A percentile compares a stretch with the other conserved stretches of the same genome.
These are phyloP conservation scores for Anguilla pacifica DNA, from an alignment of 2,797 vertebrate genomes.

Conservation along the genomic window DNA sequence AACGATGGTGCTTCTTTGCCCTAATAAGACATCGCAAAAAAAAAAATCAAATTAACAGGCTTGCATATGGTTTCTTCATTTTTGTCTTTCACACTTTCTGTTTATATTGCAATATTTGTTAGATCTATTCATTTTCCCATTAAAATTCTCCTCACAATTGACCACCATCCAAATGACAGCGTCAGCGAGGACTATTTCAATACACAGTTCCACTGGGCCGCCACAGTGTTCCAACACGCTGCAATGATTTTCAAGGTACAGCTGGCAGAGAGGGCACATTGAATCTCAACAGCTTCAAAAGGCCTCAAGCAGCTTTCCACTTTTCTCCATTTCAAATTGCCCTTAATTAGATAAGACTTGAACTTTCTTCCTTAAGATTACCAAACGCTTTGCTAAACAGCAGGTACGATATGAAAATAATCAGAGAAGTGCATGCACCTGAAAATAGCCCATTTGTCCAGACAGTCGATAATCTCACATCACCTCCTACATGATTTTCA, in stretches of 20 bases:
- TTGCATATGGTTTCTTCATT: neutral
- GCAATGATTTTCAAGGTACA: neutral
- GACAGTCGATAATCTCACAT: conserved; percentile 17
- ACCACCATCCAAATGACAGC: neutral
- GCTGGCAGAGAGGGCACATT: neutral
- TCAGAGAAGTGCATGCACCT: neutral
- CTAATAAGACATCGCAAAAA: conserved; percentile 59
- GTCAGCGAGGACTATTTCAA: neutral
- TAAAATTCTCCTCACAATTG: neutral
- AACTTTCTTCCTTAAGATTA: neutral
- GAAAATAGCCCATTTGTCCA: conserved; percentile 6
- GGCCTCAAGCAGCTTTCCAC: neutral
- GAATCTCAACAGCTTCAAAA: neutral
- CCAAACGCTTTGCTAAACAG: neutral
- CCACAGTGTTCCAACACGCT: neutral
- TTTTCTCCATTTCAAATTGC: neutral
- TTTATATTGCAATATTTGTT: neutral
- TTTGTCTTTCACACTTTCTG: neutral
- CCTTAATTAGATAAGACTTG: neutral
- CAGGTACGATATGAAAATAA: neutral
- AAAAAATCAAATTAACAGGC: neutral
- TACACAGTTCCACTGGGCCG: neutral
- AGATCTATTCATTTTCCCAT: neutral
- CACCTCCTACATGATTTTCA: conserved; percentile 29
- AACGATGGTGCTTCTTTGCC: conserved; percentile 86